Evolutionary conservation across 2,888 invertebrate genomes (phyloP).

Genomic region (Lasius fuliginosus): DNA sequence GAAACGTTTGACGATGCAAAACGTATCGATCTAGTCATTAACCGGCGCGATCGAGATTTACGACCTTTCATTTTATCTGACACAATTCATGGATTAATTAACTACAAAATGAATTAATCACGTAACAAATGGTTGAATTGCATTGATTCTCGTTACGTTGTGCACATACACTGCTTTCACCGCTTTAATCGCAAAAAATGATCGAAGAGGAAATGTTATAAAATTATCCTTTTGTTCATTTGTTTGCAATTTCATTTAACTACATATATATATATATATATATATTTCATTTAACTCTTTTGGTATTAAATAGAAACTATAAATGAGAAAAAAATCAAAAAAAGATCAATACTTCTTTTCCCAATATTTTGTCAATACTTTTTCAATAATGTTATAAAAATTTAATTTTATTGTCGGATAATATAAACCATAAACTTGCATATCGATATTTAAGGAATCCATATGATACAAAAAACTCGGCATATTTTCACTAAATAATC

Average conservation of each 20-base stretch:
- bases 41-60: constrained; percentile 54
- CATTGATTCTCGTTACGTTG: constrained; percentile 16
- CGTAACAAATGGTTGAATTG: constrained; percentile 8
- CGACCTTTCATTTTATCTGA: constrained; percentile 56
- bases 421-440: background rate
- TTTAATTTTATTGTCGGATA: background rate
- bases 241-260: background rate
- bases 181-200: constrained; percentile 10
- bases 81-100: constrained; percentile 38
- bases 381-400: background rate
- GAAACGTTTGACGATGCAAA: constrained; percentile 13
- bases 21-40: constrained; percentile 16
- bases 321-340: background rate
- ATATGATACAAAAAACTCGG: background rate
- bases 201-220: constrained; percentile 19
- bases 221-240: constrained; percentile 22
- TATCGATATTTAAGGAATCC: background rate
- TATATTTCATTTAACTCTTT: background rate
- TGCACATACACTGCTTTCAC: background rate
- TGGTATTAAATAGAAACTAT: background rate
- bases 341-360: background rate
- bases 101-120: constrained; percentile 34
- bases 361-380: background rate
- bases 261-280: background rate
- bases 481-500: background rate